Conservation (phyloP, 2,888 invertebrate genomes). For the Lysandra coridon region DNA sequence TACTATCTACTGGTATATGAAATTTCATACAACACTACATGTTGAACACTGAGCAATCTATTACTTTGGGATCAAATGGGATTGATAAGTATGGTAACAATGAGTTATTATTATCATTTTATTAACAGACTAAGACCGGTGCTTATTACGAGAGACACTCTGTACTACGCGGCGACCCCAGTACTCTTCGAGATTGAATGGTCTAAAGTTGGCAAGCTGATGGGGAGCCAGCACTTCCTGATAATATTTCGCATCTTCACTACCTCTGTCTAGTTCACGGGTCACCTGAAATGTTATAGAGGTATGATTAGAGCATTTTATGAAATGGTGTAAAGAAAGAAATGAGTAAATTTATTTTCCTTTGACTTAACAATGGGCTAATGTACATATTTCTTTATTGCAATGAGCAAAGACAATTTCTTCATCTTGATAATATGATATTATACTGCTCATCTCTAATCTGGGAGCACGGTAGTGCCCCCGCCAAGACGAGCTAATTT, state of each 20-base stretch:
- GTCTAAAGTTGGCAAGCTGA: constrained; percentile 85
- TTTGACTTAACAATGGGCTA: too few species aligned
- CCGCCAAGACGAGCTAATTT: too few species aligned
- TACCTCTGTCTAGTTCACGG: constrained; percentile 77
- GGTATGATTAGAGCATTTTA: constrained; percentile 27
- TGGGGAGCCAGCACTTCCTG: constrained; percentile 83
- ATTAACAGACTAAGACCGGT: constrained; percentile 63
- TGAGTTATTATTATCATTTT: constrained; percentile 45
- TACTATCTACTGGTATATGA: not conserved
- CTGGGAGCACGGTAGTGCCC: too few species aligned
- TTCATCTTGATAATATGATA: too few species aligned
- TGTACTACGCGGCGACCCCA: constrained; percentile 87
- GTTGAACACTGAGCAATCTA: constrained; percentile 6
- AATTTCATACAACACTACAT: constrained; percentile 20
- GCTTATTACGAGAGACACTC: constrained; percentile 81
- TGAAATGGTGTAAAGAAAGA: constrained; percentile 10
- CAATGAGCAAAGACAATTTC: too few species aligned
- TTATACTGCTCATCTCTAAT: too few species aligned
- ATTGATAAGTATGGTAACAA: constrained; percentile 39
- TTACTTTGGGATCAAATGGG: not conserved
- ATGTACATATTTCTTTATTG: too few species aligned
- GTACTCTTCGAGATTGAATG: constrained; percentile 88
- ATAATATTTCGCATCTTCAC: constrained; percentile 81
- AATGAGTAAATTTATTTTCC: not conserved
- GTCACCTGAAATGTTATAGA: constrained; percentile 67